Percentiles rank a stretch among this genome's conserved stretches.
These are phyloP conservation scores for Pomatostomus ruficeps DNA, from an alignment of 2,113 vertebrate species.

Conservation along the genomic window DNA sequence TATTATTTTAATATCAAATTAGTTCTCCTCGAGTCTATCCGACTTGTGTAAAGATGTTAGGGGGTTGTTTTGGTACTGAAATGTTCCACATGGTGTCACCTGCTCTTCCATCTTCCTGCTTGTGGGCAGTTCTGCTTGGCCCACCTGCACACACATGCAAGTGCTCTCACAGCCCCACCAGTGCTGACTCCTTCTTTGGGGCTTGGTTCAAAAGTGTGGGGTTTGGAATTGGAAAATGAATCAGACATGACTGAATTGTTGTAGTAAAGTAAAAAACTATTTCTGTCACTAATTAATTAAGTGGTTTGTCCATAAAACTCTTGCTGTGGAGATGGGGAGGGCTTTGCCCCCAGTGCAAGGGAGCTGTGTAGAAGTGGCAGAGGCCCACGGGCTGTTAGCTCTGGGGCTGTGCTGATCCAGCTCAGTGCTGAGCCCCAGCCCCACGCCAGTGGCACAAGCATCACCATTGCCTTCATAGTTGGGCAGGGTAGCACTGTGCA, in stretches of 20 bases:
- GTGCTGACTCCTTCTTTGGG: background rate
- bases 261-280: background rate
- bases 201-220: accelerated
- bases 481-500: accelerated
- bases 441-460: background rate
- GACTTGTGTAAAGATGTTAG: background rate
- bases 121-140: background rate
- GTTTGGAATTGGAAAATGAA: background rate
- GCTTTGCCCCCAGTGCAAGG: background rate
- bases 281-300: background rate
- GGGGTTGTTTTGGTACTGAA: background rate
- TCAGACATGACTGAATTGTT: background rate
- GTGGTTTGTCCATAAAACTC: background rate
- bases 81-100: background rate
- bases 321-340: background rate
- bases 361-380: background rate
- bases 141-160: background rate
- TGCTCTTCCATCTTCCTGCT: background rate
- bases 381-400: background rate
- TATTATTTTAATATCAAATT: background rate
- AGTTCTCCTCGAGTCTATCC: accelerated
- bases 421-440: background rate
- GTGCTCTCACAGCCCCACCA: background rate
- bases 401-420: background rate
- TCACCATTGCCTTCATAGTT: background rate